phyloP scores from a whole-genome alignment of 2,113 vertebrate species.

The Excalfactoria chinensis region DNA sequence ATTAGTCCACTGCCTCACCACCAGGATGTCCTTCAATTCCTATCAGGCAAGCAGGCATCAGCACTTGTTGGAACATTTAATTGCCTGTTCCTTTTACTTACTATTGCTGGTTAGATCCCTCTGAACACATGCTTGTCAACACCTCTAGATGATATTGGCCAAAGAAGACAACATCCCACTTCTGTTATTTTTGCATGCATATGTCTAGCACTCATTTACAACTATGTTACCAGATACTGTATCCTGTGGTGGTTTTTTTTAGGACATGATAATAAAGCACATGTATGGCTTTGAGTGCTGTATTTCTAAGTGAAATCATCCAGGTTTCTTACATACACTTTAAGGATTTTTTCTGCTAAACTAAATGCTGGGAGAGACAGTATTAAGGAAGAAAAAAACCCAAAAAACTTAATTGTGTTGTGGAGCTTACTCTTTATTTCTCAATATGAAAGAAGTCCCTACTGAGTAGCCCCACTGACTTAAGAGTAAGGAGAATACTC shows the following conservation, averaged over 20 bases:
- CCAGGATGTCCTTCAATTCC: not conserved
- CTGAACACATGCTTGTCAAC: not conserved
- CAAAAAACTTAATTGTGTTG: not conserved
- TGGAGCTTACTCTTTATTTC: not conserved
- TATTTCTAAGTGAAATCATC: not conserved
- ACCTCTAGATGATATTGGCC: not conserved
- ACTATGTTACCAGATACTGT: not conserved
- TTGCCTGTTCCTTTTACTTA: constrained; percentile 43
- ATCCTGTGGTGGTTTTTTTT: not conserved
- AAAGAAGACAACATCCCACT: not conserved
- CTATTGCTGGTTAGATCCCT: constrained; percentile 2
- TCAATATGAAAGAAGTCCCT: not conserved
- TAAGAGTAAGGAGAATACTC: constrained; percentile 5
- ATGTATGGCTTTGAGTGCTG: accelerated
- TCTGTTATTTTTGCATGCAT: not conserved
- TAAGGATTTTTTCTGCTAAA: not conserved
- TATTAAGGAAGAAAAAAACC: not conserved
- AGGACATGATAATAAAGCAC: not conserved
- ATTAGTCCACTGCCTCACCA: not conserved
- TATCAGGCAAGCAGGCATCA: not conserved
- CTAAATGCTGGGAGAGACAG: not conserved
- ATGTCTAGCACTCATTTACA: not conserved
- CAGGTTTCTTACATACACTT: not conserved
- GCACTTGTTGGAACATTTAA: constrained; percentile 1
- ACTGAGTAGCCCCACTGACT: not conserved